These are phyloP conservation scores for Trinectes maculatus DNA, from an alignment of 2,113 vertebrate species.

Conservation along the genomic window DNA sequence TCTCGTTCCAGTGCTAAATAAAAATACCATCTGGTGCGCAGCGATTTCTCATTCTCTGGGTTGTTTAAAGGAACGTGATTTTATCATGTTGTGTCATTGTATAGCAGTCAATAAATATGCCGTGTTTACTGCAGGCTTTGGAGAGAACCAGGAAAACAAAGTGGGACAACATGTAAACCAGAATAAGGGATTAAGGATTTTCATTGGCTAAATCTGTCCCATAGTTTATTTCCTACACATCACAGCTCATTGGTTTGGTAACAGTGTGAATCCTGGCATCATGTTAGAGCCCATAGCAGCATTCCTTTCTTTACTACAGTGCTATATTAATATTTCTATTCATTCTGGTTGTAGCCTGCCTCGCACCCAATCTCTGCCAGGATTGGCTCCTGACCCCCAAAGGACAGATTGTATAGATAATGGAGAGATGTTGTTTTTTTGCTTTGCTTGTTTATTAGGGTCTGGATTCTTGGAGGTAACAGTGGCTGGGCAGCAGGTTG, in stretches of 20 bases:
- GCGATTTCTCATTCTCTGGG: constrained; percentile 5
- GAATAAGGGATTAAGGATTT: neutral
- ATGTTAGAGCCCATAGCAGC: too few species aligned
- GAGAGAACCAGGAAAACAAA: neutral
- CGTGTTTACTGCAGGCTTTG: neutral
- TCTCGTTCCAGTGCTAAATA: constrained; percentile 2
- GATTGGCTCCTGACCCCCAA: too few species aligned
- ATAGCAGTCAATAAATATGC: constrained; percentile 5
- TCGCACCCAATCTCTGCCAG: neutral
- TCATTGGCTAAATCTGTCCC: neutral
- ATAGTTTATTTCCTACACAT: too few species aligned
- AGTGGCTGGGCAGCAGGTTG: constrained; percentile 17
- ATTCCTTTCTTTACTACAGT: too few species aligned
- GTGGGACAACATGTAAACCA: neutral
- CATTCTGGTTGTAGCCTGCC: neutral
- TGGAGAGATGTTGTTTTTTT: constrained; percentile 11
- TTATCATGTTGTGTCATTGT: neutral
- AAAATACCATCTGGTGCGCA: constrained; percentile 16
- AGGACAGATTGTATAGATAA: neutral
- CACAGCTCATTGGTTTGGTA: neutral
- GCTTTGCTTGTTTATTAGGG: neutral
- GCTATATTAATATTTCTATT: too few species aligned
- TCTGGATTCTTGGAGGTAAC: constrained; percentile 9
- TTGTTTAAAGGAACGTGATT: neutral
- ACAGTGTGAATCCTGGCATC: too few species aligned